Conservation (phyloP, 1,140 invertebrate genomes). For the Apis laboriosa region DNA sequence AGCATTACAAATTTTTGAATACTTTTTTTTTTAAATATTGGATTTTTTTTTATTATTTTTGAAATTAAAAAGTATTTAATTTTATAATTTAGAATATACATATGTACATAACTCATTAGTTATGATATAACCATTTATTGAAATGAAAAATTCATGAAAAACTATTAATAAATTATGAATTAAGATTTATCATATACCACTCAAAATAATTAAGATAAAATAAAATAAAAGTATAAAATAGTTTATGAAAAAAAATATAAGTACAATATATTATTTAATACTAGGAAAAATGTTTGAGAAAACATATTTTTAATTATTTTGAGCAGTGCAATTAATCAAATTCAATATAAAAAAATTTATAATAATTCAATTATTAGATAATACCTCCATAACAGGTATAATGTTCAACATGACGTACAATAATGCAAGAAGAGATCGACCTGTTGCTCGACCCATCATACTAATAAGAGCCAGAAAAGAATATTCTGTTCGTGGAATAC, state of each 20-base stretch:
- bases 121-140: neutral
- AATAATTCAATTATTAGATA: neutral
- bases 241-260: neutral
- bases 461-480: constrained; percentile 70
- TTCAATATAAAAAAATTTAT: neutral
- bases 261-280: neutral
- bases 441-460: constrained; percentile 72
- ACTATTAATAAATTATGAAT: neutral
- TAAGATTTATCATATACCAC: neutral
- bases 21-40: neutral
- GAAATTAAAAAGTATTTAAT: neutral
- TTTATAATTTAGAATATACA: neutral
- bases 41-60: neutral
- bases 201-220: constrained; percentile 1
- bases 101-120: neutral
- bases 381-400: constrained; percentile 71
- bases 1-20: neutral
- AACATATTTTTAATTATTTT: neutral
- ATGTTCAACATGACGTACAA: constrained; percentile 72
- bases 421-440: constrained; percentile 70
- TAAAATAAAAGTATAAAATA: neutral
- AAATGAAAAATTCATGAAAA: neutral
- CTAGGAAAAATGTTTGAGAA: too few species aligned
- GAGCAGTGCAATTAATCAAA: neutral
- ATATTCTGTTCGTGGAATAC: constrained; percentile 70